Base-by-base conservation (phyloP, 2,888 invertebrate species). In the Lycophotia porphyrea region DNA sequence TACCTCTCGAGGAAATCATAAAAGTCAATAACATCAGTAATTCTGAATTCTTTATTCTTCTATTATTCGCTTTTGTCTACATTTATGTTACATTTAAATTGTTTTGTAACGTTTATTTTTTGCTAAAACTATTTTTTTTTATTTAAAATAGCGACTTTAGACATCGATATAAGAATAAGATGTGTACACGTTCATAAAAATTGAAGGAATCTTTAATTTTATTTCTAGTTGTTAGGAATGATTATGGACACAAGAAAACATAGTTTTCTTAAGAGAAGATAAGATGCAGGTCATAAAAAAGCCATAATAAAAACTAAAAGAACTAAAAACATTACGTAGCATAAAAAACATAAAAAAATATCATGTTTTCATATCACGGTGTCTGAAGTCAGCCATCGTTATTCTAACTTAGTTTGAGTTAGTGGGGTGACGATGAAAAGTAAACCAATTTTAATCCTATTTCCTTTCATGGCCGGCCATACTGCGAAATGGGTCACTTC, bases 1-100 rank as follows among this genome's bases (percentile, higher is more conserved):
- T 63, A 73, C 42, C 71, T 83, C 74, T 77, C 63, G 47, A 81
- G 86, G 86, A 81, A 87, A 85, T 84, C 86, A 74, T 87, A 82
- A 83, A 87, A 77, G 76, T 80, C 86, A 77, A 87, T 84, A 81
- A 77, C 80, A 82, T 84, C 78, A 81, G 78, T 76, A 84, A 80
- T 80, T 80, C 55, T 58, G 49, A 47, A 60, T 78, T 49, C 76
- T 87, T 84, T 84, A 84, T 84, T 61, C 69, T 58, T 71, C 69
- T 83, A 66, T 81, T 85, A 72, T 87, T 81, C 61, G 60, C 42
- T 66, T 84, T 65, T 78, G 47, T 52, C 74, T 66, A 76, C 31
- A 55, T 81, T 79, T 79, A 69, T 66, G 21, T 79, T 44, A 52
- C 60, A 69, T 71, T 70, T 1, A 2, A n/a, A 63, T 63, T 65